Evolutionary conservation across 2,113 vertebrate species (phyloP), one percentile per base, ranked within the genome.

Genomic region (Accipiter virgatus): DNA sequence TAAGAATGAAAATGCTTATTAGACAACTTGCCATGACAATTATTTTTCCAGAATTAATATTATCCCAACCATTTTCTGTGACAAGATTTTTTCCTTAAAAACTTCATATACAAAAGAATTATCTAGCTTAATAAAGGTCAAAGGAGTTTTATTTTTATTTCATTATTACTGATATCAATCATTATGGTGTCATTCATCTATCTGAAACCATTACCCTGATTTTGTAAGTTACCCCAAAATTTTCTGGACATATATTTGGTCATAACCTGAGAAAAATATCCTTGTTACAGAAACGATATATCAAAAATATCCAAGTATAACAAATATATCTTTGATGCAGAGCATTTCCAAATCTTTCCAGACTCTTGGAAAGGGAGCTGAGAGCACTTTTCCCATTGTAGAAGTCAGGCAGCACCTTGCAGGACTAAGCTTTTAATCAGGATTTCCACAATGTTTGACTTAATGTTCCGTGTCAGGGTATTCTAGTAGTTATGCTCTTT

Each of bases 241-340:
- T 68, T 89, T 78, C 11, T 85, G 29, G 31, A 21, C 4, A 11
- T 16, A 6, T 75, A 55, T 90, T 71, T 75, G 15, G 18, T 19
- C 5, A 31, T 72, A 79, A 88, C 7, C 16, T 67, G 25, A 80
- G 34, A 70, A 83, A 43, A 88, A 68, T n/a, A 23, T 42, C 20
- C 3, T 6, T 38, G 42, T 63, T 0, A 0, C 9, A 73, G n/a
- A 38, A 79, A 7, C 5, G 11, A 63, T 53, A 20, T 43, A 31
- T 66, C 19, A 88, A 73, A 79, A 90, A 25, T 10, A 19, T 3
- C 14, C 10, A 63, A 82, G 83, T 13, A n/a, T 6, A 88, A 50
- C 1, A 42, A 68, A 93, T 91, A 34, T 29, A 10, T 19, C 2
- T 62, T 80, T 55, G 32, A 36, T 12, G 5, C 10, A 71, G 38